These are phyloP conservation scores for Nephrotoma guestfalica DNA, from an alignment of 2,888 invertebrate genomes.

Conservation along the genomic window DNA sequence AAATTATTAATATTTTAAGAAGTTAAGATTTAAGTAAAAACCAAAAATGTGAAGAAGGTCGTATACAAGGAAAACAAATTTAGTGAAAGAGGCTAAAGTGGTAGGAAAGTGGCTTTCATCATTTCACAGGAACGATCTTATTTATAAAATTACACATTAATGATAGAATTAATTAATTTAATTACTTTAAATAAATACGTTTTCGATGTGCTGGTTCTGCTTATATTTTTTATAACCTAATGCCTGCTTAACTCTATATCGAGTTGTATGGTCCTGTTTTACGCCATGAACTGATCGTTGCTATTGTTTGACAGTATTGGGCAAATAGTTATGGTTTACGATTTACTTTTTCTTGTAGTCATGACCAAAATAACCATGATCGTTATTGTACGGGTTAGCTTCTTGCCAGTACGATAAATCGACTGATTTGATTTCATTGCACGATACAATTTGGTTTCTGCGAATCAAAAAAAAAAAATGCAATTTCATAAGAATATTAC, in stretches of 20 bases:
- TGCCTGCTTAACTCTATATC: background rate
- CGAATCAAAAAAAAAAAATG: conserved; percentile 16
- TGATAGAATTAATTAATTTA: background rate
- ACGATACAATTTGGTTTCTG: conserved; percentile 47
- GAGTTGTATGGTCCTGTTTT: background rate
- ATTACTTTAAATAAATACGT: background rate
- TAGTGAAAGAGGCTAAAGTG: background rate
- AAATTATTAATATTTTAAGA: background rate
- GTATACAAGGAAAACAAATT: background rate
- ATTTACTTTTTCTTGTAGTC: background rate
- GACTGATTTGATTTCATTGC: conserved; percentile 40
- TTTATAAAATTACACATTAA: background rate
- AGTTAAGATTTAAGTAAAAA: background rate
- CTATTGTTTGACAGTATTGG: no score
- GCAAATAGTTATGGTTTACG: background rate
- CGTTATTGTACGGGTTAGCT: conserved; percentile 9
- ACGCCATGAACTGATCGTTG: background rate
- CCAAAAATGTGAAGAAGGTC: background rate
- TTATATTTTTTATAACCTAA: background rate
- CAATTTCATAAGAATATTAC: background rate
- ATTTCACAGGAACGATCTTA: background rate
- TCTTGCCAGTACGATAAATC: conserved; percentile 49
- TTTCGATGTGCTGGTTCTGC: background rate
- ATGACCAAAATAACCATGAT: background rate
- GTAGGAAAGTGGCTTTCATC: background rate